phyloP scores from a whole-genome alignment of 2,888 invertebrate species.

The Cybosia mesomella region DNA sequence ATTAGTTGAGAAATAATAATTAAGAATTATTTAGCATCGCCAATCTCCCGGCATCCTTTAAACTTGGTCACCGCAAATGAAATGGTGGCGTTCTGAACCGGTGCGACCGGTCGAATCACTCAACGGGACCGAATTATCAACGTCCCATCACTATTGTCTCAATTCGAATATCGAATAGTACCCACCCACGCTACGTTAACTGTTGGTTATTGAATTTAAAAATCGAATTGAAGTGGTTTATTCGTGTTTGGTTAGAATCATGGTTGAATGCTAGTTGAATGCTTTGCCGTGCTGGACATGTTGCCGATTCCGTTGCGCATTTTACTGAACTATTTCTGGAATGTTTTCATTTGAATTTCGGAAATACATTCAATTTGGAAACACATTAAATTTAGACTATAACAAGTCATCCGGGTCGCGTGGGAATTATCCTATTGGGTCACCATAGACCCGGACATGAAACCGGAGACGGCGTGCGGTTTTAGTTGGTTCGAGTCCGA shows the following conservation, averaged over 20 bases:
- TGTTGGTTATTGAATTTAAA: conserved; percentile 21
- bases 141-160: conserved; percentile 74
- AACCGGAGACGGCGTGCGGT: too few species aligned
- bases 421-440: too few species aligned
- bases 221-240: conserved; percentile 12
- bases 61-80: conserved; percentile 42
- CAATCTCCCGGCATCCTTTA: conserved; percentile 25
- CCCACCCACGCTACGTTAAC: conserved; percentile 23
- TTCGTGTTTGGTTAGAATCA: neutral
- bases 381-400: too few species aligned
- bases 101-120: conserved; percentile 65
- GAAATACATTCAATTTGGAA: neutral
- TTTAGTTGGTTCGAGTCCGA: too few species aligned
- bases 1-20: neutral
- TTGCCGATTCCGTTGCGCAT: neutral
- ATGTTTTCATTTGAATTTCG: neutral
- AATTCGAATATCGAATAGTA: conserved; percentile 51
- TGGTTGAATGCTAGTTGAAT: neutral
- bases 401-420: too few species aligned
- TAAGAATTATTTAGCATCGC: neutral
- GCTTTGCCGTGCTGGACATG: neutral
- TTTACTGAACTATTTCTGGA: too few species aligned
- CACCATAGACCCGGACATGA: too few species aligned
- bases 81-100: conserved; percentile 53
- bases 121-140: conserved; percentile 72